phyloP scores from a whole-genome alignment of 2,113 vertebrate species.

The Mus pahari region DNA sequence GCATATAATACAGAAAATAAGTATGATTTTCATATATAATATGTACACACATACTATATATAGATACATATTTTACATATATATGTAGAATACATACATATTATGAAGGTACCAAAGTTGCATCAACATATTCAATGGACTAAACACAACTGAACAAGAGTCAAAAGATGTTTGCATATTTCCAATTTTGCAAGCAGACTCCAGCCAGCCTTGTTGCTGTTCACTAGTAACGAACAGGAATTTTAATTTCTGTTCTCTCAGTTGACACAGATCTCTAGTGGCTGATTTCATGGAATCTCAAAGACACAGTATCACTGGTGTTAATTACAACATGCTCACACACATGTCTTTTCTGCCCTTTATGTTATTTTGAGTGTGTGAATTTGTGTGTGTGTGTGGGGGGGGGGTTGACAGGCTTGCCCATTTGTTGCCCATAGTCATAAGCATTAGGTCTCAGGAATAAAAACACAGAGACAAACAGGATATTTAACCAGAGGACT shows the following conservation, averaged over 20 bases:
- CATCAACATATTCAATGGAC: constrained; percentile 84
- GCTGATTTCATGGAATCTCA: not conserved
- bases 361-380: constrained; percentile 25
- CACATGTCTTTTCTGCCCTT: not conserved
- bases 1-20: not conserved
- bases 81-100: not conserved
- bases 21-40: not conserved
- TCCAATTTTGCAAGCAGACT: constrained; percentile 81
- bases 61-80: not conserved
- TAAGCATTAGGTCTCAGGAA: not conserved
- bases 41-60: not conserved
- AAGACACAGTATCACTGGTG: not conserved
- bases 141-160: constrained; percentile 83
- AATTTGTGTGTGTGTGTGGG: no score
- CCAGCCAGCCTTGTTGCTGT: constrained; percentile 69
- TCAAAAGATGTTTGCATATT: constrained; percentile 82
- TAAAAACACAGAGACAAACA: constrained; percentile 24
- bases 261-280: constrained; percentile 64
- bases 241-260: constrained; percentile 49
- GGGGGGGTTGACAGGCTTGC: constrained; percentile 34
- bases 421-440: not conserved
- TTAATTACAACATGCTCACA: not conserved
- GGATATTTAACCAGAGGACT: not conserved
- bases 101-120: constrained; percentile 75
- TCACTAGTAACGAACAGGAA: constrained; percentile 76